A percentile compares a stretch with the other conserved stretches of the same genome.
phyloP scores from a whole-genome alignment of 2,113 vertebrate species.

The Chloroceryle aenea region DNA sequence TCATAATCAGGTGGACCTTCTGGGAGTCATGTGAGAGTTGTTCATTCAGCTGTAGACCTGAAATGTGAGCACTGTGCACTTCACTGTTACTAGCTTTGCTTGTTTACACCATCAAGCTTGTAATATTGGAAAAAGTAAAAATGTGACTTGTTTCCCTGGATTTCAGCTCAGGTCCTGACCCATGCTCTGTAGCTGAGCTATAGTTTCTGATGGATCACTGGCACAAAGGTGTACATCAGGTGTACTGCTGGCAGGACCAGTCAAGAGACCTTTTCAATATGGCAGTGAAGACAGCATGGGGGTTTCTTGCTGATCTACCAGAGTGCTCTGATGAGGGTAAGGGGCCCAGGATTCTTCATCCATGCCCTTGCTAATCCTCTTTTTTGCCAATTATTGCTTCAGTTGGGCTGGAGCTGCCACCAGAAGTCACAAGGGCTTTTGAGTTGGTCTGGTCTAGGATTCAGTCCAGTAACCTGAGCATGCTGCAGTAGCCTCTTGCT shows the following conservation, averaged over 20 bases:
- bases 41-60: neutral
- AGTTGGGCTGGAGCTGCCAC: neutral
- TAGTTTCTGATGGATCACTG: neutral
- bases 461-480: neutral
- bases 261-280: neutral
- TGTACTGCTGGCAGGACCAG: neutral
- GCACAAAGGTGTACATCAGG: neutral
- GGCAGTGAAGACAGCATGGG: rapidly evolving
- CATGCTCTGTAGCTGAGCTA: neutral
- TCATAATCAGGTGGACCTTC: neutral
- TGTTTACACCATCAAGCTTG: neutral
- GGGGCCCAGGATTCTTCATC: neutral
- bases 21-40: neutral
- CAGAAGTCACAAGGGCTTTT: neutral
- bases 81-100: neutral
- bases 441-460: neutral
- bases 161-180: neutral
- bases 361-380: neutral
- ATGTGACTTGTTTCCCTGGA: neutral
- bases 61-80: neutral
- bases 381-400: neutral
- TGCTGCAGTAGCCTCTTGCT: neutral
- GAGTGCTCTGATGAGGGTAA: neutral
- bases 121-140: neutral
- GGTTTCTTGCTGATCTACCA: neutral